A percentile compares a stretch with the other conserved stretches of the same genome.
Conservation (phyloP, 2,113 vertebrate genomes). For the Tympanuchus pallidicinctus region DNA sequence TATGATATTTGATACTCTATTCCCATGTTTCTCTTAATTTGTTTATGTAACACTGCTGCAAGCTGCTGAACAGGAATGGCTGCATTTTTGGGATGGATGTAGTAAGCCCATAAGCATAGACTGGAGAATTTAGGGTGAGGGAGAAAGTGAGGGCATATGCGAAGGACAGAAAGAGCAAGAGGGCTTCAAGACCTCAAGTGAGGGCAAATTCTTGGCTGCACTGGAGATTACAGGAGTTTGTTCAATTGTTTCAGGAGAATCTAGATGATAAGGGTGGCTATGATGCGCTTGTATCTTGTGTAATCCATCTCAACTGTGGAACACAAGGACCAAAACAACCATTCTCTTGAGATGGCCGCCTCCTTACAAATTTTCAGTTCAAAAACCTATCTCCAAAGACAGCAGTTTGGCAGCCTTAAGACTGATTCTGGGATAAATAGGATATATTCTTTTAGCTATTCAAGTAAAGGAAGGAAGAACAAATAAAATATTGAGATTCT, state of each 20-base stretch:
- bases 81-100: not conserved
- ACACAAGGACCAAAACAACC: no score
- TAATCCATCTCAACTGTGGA: not conserved
- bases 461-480: not conserved
- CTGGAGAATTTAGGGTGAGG: not conserved
- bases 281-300: not conserved
- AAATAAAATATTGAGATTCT: not conserved
- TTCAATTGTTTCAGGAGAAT: not conserved
- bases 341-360: no score
- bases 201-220: not conserved
- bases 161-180: not conserved
- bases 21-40: not conserved
- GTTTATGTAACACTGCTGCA: not conserved
- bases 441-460: not conserved
- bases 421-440: not conserved
- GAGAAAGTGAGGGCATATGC: not conserved
- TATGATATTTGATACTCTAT: not conserved
- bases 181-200: not conserved
- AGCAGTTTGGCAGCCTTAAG: not conserved
- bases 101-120: not conserved
- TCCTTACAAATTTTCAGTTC: not conserved
- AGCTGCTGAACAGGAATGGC: conserved; percentile 9
- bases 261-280: not conserved
- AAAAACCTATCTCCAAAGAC: not conserved
- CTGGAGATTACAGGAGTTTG: not conserved